Evolutionary conservation across 2,888 invertebrate species (phyloP), one percentile per base, ranked within the genome.

Genomic region (Drosophila nr. perissopoda): DNA sequence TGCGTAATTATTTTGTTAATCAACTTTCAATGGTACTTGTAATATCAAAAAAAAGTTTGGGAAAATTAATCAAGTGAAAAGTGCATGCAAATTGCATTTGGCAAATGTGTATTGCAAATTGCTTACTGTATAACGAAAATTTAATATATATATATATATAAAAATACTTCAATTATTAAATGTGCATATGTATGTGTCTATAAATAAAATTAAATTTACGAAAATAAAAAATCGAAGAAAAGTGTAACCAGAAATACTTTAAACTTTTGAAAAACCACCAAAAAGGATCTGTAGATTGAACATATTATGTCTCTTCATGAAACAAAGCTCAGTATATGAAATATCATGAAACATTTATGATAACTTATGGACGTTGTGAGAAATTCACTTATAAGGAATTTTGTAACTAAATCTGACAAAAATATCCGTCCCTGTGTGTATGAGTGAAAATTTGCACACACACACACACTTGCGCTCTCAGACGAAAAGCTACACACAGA

Each of bases 381-480:
- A 81, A 81, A 80, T 79, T 72, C 79, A 83, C 93, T 91, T 92
- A 93, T 92, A 93, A 92, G 93, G 93, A 90, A 91, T 92, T 92
- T 88, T 92, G 93, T 93, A 93, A 93, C 91, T 84, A 88, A 93
- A 92, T 92, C 90, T 87, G 83, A 78, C 79, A 68, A 64, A 79
- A 70, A 59, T 69, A 63, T 68, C 46, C 56, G 52, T 62, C 29
- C 68, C 60, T 81, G 74, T 77, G 74, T 76, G 70, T 73, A 60
- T 74, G 53, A 65, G 71, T 71, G 67, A 69, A 72, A 75, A 63
- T 75, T 85, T 73, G 87, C 87, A 74, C 72, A 74, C 70, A 64
- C 69, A 66, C 57, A 66, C 54, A 64, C 48, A 66, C 49, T 76
- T 70, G 79, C 67, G 74, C 4, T n/a, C 62, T 57, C 54, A 72